Evolutionary conservation across 2,113 vertebrate genomes (phyloP).

Genomic region (Oenanthe oenanthe): DNA sequence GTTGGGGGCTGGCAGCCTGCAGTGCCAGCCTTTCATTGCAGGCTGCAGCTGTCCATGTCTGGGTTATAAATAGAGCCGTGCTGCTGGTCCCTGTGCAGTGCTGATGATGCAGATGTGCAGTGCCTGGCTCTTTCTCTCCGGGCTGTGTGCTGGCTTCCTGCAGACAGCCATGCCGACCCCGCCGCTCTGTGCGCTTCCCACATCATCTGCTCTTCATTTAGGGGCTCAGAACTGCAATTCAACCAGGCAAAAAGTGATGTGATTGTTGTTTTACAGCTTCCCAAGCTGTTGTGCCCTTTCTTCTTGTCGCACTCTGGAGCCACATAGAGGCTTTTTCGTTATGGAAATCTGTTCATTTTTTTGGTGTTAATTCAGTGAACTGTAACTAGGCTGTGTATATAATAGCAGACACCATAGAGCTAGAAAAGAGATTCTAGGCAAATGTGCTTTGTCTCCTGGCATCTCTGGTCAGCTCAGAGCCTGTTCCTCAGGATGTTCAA

Average conservation of each 20-base stretch:
- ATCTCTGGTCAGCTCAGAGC: background rate
- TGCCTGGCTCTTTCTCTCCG: background rate
- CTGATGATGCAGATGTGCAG: slow-evolving; percentile 39
- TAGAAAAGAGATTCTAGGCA: background rate
- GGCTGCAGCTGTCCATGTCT: background rate
- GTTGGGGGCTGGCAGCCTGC: slow-evolving; percentile 4
- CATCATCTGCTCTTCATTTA: background rate
- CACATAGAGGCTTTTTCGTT: background rate
- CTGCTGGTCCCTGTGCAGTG: slow-evolving; percentile 10
- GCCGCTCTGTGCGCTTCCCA: background rate
- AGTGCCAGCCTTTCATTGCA: background rate
- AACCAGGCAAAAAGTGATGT: background rate
- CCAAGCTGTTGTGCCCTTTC: background rate
- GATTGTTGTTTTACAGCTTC: background rate
- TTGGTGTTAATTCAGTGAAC: slow-evolving; percentile 38
- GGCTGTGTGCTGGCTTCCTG: background rate
- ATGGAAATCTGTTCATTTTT: background rate
- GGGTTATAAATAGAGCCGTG: slow-evolving; percentile 52
- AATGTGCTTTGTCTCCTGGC: background rate
- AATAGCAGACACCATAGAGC: background rate
- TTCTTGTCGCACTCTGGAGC: background rate
- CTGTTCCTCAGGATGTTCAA: background rate
- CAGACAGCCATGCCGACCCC: background rate
- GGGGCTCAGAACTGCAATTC: background rate
- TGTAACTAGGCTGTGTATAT: background rate